Evolutionary conservation across 2,113 vertebrate genomes (phyloP), one percentile per base, ranked within the genome.

Genomic region (Pachycephala philippinensis): DNA sequence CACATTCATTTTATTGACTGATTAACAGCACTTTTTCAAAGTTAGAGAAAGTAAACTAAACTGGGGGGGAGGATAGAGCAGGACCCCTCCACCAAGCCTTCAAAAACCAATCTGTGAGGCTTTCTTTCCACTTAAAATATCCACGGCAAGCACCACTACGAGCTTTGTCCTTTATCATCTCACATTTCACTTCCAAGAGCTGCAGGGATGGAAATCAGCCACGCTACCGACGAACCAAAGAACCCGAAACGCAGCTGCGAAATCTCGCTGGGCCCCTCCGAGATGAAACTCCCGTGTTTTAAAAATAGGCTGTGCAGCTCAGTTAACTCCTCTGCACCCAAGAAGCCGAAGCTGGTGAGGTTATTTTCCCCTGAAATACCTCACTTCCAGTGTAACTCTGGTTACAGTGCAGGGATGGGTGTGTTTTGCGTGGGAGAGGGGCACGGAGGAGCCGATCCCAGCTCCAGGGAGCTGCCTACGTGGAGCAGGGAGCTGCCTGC

Each of bases 401-500:
- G 56, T 59, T 72, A 1, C 31, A 24, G 37, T 2, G 26, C 44
- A 60, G 18, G 2, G 44, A 64, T 39, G 90, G 92, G 91, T 45
- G 90, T 79, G 92, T 91, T 90, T 26, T 16, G 69, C n/a, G 86
- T 93, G 81, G 82, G 87, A 96, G 37, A 92, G 65, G 49, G 57
- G 54, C 69, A 69, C 0, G 77, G 78, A 72, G 7, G 33, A 93
- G 72, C 79, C 31, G 33, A 39, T 76, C 60, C 77, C 72, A 44
- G 93, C 69, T 42, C 21, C 8, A 0, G 31, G 52, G 71, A 83
- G 31, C 37, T 94, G 97, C 72, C 92, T 96, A 96, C 89, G 85
- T 96, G 95, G 89, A 90, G 89, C 87, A 47, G 45, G 70, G 87
- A 81, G 84, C 80, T 85, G 84, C 75, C 39, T 47, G 81, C 77